A percentile compares a stretch with the other conserved stretches of the same genome.
phyloP scores from a whole-genome alignment of 2,113 vertebrate species.

The Rhinogobius similis region DNA sequence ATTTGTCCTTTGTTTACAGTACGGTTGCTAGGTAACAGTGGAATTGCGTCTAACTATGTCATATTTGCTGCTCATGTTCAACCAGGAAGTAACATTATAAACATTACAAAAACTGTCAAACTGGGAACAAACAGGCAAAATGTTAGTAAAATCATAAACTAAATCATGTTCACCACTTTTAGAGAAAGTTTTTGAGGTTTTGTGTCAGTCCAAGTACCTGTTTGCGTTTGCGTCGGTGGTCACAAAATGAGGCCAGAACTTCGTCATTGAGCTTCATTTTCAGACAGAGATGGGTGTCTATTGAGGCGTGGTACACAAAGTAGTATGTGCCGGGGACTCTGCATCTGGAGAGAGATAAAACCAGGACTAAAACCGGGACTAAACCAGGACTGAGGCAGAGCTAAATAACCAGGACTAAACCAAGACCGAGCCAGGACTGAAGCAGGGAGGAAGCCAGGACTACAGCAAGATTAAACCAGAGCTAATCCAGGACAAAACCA shows the following conservation, averaged over 20 bases:
- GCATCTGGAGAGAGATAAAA: slow-evolving; percentile 35
- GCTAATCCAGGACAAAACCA: neutral
- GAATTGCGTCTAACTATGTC: too few species aligned
- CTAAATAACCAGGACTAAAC: neutral
- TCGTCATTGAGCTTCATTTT: slow-evolving; percentile 32
- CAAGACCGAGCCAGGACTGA: neutral
- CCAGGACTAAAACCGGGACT: neutral
- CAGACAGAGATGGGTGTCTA: slow-evolving; percentile 40
- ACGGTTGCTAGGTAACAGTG: too few species aligned
- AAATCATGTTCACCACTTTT: too few species aligned
- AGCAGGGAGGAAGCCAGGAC: neutral
- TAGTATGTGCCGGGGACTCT: slow-evolving; percentile 51
- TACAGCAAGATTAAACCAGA: neutral
- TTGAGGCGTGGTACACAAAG: slow-evolving; percentile 63
- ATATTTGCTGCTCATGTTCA: too few species aligned
- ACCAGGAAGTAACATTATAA: too few species aligned
- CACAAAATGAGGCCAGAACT: slow-evolving; percentile 46
- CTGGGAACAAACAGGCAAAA: too few species aligned
- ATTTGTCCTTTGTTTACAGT: too few species aligned
- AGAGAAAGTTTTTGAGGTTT: too few species aligned
- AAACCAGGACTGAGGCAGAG: neutral
- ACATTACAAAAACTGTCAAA: too few species aligned
- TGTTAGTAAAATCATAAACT: too few species aligned
- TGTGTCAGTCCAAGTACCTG: slow-evolving; percentile 31
- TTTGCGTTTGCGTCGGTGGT: slow-evolving; percentile 14